A percentile compares a stretch with the other conserved stretches of the same genome.
Evolutionary conservation across 2,888 invertebrate genomes (phyloP).

Genomic region (Xanthorhoe spadicearia): DNA sequence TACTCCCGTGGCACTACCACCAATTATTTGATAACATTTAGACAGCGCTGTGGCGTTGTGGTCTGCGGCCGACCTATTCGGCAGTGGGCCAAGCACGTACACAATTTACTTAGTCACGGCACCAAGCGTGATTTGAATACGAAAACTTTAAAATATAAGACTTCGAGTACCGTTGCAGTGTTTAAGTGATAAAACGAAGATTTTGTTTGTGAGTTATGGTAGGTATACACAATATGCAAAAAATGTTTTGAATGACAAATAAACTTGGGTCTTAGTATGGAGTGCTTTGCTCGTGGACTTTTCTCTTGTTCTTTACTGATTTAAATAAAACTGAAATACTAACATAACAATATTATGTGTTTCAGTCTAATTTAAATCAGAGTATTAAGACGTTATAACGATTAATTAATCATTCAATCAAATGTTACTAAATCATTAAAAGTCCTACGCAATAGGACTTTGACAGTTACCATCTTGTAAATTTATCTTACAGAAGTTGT

Average conservation of each 20-base stretch:
- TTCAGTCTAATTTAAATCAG: too few species aligned
- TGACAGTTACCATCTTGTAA: too few species aligned
- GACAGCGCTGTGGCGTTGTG: constrained; percentile 29
- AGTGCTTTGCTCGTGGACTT: too few species aligned
- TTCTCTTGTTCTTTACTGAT: too few species aligned
- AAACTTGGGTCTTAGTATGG: too few species aligned
- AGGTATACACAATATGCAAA: neutral
- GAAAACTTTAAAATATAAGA: constrained; percentile 59
- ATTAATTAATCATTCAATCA: too few species aligned
- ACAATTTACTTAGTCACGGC: constrained; percentile 79
- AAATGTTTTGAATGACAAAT: neutral
- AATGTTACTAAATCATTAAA: too few species aligned
- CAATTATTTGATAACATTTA: constrained; percentile 40
- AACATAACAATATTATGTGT: too few species aligned
- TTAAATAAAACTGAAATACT: too few species aligned
- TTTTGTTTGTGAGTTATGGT: constrained; percentile 13
- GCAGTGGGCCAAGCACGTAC: constrained; percentile 80
- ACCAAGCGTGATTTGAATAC: constrained; percentile 75
- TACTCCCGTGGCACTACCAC: constrained; percentile 11
- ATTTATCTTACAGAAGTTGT: too few species aligned
- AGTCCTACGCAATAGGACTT: too few species aligned
- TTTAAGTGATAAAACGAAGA: constrained; percentile 29
- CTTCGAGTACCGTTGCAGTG: constrained; percentile 23
- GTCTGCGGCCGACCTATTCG: constrained; percentile 70
- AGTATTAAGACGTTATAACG: too few species aligned